Evolutionary conservation across 2,888 invertebrate genomes (phyloP), one percentile per base, ranked within the genome.

Genomic region (Trichogramma evanescens): DNA sequence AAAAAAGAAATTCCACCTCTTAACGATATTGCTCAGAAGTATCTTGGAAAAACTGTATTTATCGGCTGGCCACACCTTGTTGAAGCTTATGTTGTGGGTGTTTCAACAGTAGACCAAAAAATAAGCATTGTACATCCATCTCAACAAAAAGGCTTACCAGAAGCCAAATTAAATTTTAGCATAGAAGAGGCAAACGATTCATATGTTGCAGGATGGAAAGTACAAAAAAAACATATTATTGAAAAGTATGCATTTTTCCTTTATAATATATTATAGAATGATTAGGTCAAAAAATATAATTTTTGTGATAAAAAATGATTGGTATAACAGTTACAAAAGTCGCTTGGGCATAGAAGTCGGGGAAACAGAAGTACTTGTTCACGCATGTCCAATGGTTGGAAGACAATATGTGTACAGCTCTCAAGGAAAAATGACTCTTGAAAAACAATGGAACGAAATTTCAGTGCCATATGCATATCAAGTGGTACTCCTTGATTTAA

Each of bases 1-100:
- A 78, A 80, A 0, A 56, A 66, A 1, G 69, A 78, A 1, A 74
- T 75, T 4, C 77, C 82, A 59, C 75, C 80, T 66, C 66, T 84
- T 63, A 78, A 83, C 46, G 74, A 80, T 4, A 75, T 88, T 0
- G 88, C 89, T 0, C 73, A 80, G 6, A 81, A 87, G 49, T 75
- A 89, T 45, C 75, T 96, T 8, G 91, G 90, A 0, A 85, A 87
- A 73, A 80, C 82, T 50, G 83, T 95, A 2, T 91, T 86, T 81
- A 91, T 93, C 4, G 86, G 87, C 5, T 98, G 96, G 96, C 98
- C 98, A 0, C 93, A 96, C 80, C 83, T 98, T 57, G 82, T 85
- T n/a, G 90, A 91, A 77, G 93, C 92, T 10, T 86, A 84, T 70
- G 87, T 90, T 3, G 76, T 85, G 50, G 82, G 83, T 4, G 82